phyloP scores from a whole-genome alignment of 2,888 invertebrate species.

The Mesorhabditis spiculigera region DNA sequence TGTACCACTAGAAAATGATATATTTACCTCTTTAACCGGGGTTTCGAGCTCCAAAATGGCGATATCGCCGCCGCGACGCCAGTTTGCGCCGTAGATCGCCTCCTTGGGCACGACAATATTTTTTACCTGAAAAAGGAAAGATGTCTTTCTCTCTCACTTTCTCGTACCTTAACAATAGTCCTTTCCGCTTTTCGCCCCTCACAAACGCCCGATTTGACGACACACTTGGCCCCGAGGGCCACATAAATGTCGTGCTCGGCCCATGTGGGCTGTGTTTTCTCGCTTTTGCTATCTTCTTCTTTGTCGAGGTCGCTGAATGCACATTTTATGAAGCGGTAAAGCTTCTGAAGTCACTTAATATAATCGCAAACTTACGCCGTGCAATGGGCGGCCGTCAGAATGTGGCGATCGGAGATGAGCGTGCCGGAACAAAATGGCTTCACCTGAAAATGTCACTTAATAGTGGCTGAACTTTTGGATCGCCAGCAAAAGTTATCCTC shows the following conservation, averaged over 20 bases:
- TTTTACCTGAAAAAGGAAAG: not conserved
- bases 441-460: not conserved
- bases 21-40: not conserved
- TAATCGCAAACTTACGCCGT: not conserved
- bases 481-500: no score
- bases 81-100: not conserved
- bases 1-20: not conserved
- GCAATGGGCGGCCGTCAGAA: not conserved
- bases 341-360: no score
- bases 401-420: not conserved
- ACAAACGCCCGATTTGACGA: not conserved
- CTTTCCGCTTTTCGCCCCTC: not conserved
- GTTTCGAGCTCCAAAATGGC: not conserved
- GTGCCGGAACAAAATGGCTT: not conserved
- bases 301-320: no score
- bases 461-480: no score
- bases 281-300: no score
- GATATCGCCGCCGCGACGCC: not conserved
- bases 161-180: not conserved
- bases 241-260: not conserved
- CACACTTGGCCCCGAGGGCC: not conserved
- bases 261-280: no score
- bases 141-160: not conserved
- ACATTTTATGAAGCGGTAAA: no score
- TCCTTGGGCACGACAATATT: constrained; percentile 1